These are phyloP conservation scores for Parapsyche elsis DNA, from an alignment of 1,140 invertebrate species.

Conservation along the genomic window DNA sequence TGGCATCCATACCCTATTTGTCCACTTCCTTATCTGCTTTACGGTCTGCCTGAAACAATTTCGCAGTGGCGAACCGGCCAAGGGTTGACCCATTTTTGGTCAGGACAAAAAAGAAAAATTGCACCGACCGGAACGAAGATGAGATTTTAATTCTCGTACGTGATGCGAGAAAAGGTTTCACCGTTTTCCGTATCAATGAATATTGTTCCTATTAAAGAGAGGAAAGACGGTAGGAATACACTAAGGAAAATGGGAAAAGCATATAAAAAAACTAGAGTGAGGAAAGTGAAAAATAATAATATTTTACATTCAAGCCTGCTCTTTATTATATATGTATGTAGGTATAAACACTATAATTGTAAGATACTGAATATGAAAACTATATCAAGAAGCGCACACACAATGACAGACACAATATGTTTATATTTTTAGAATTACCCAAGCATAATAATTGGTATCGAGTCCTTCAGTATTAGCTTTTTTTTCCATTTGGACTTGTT, in stretches of 20 bases:
- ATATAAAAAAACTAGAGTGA: too few relatives aligned
- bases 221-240: too few relatives aligned
- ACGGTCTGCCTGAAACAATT: conserved; percentile 35
- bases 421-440: too few relatives aligned
- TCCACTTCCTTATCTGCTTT: conserved; percentile 38
- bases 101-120: neutral
- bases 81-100: neutral
- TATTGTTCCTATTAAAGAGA: neutral
- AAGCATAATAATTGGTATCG: too few relatives aligned
- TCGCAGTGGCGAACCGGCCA: neutral
- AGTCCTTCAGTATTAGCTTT: neutral
- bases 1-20: conserved; percentile 18
- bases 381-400: too few relatives aligned
- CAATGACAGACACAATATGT: too few relatives aligned
- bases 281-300: too few relatives aligned
- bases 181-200: conserved; percentile 24
- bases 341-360: too few relatives aligned
- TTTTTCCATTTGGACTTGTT: neutral
- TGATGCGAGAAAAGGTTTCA: conserved; percentile 30
- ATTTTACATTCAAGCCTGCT: too few relatives aligned
- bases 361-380: too few relatives aligned
- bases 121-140: conserved; percentile 13
- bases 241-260: too few relatives aligned
- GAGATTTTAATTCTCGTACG: conserved; percentile 35
- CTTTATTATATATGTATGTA: too few relatives aligned